These are phyloP conservation scores for Todiramphus chloris DNA, from an alignment of 2,113 vertebrate species.

Conservation along the genomic window DNA sequence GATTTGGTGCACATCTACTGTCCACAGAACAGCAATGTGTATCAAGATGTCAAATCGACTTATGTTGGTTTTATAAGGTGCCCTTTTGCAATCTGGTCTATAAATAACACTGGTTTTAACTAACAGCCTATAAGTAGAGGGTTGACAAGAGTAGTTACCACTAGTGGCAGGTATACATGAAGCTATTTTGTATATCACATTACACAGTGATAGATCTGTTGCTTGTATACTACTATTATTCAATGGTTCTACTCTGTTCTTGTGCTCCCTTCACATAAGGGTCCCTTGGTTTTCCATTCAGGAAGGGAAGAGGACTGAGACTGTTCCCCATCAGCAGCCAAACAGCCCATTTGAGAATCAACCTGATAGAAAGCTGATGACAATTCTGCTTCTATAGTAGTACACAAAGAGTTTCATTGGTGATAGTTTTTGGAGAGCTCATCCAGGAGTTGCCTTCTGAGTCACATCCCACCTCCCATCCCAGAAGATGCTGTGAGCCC, in stretches of 20 bases:
- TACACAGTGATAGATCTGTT: accelerated
- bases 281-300: neutral
- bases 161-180: neutral
- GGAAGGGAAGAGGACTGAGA: neutral
- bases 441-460: neutral
- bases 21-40: neutral
- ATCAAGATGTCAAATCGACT: neutral
- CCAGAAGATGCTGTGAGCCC: neutral
- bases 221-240: neutral
- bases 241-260: neutral
- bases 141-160: neutral
- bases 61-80: neutral
- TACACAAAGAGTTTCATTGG: neutral
- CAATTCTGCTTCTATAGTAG: neutral
- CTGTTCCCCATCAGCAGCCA: neutral
- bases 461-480: neutral
- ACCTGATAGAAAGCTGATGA: neutral
- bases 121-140: neutral
- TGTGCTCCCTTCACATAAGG: accelerated
- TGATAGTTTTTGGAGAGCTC: neutral
- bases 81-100: neutral
- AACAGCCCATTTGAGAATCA: neutral
- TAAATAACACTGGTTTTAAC: neutral
- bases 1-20: neutral
- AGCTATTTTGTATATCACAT: neutral